phyloP scores from a whole-genome alignment of 2,888 invertebrate species.

The Notodonta dromedarius region DNA sequence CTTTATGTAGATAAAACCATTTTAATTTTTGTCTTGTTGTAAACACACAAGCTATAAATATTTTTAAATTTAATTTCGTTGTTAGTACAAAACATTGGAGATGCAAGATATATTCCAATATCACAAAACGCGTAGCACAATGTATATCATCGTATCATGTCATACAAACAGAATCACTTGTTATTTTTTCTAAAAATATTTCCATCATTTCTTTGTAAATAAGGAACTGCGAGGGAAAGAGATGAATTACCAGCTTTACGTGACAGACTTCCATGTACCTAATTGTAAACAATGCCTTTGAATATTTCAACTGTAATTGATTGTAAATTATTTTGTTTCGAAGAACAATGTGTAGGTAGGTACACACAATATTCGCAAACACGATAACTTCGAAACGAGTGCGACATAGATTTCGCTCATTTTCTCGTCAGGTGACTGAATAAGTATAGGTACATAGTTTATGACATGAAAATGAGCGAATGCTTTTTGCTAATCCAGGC shows the following conservation, averaged over 20 bases:
- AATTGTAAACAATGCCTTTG: conserved; percentile 4
- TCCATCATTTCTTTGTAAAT: conserved; percentile 32
- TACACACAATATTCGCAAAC: too few species aligned
- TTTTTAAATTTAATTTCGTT: too few species aligned
- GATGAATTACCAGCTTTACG: neutral
- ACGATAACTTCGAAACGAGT: too few species aligned
- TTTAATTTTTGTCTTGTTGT: too few species aligned
- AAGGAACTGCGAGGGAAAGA: neutral
- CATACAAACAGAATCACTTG: conserved; percentile 25
- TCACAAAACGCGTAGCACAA: conserved; percentile 54
- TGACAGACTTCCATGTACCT: neutral
- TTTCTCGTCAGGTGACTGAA: too few species aligned
- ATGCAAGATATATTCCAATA: conserved; percentile 12
- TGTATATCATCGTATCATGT: conserved; percentile 28
- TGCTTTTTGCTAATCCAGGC: too few species aligned
- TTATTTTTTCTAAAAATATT: conserved; percentile 44
- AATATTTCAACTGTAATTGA: conserved; percentile 26
- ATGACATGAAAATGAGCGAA: too few species aligned
- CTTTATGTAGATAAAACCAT: too few species aligned
- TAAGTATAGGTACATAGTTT: too few species aligned
- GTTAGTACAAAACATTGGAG: conserved; percentile 27
- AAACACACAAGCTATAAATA: too few species aligned
- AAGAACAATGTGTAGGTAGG: too few species aligned
- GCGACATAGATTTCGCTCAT: too few species aligned
- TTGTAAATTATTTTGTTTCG: neutral